Percentiles rank a stretch among this genome's conserved stretches.
phyloP scores from a whole-genome alignment of 1,140 invertebrate genomes.

The Lutraria rhynchaena region DNA sequence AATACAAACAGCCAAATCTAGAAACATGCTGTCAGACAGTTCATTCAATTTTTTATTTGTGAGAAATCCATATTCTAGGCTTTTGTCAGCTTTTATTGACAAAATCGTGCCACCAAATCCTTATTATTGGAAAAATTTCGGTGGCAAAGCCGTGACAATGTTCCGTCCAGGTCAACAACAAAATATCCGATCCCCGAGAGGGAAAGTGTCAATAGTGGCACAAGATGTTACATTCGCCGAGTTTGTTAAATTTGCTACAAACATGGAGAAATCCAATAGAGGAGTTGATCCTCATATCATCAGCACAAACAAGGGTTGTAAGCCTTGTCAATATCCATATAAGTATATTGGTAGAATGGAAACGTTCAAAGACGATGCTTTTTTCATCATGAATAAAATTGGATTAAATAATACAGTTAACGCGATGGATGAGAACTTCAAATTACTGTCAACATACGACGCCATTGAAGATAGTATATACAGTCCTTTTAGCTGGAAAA shows the following conservation, averaged over 20 bases:
- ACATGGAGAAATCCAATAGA: neutral
- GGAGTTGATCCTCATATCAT: constrained; percentile 31
- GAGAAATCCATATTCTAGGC: constrained; percentile 41
- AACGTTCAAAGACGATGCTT: constrained; percentile 20
- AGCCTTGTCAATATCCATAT: constrained; percentile 30
- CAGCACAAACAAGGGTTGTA: constrained; percentile 40
- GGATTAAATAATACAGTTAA: constrained; percentile 7
- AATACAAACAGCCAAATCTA: neutral
- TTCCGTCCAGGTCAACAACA: neutral
- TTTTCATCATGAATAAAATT: constrained; percentile 24
- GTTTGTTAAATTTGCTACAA: constrained; percentile 34
- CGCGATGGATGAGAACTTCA: neutral
- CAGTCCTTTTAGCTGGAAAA: constrained; percentile 36
- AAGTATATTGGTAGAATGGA: constrained; percentile 45
- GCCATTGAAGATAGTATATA: constrained; percentile 34
- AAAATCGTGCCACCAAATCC: constrained; percentile 48
- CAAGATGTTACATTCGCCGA: constrained; percentile 47
- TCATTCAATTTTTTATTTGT: constrained; percentile 54
- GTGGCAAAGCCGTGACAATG: neutral
- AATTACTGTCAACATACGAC: constrained; percentile 6
- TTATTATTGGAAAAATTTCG: constrained; percentile 42
- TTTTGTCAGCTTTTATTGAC: constrained; percentile 47
- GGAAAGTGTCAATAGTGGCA: neutral
- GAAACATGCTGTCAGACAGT: constrained; percentile 11
- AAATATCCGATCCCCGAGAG: too few species aligned